A percentile compares a stretch with the other conserved stretches of the same genome.
Evolutionary conservation across 2,797 vertebrate genomes (phyloP).

Genomic region (Thamnophis elegans): DNA sequence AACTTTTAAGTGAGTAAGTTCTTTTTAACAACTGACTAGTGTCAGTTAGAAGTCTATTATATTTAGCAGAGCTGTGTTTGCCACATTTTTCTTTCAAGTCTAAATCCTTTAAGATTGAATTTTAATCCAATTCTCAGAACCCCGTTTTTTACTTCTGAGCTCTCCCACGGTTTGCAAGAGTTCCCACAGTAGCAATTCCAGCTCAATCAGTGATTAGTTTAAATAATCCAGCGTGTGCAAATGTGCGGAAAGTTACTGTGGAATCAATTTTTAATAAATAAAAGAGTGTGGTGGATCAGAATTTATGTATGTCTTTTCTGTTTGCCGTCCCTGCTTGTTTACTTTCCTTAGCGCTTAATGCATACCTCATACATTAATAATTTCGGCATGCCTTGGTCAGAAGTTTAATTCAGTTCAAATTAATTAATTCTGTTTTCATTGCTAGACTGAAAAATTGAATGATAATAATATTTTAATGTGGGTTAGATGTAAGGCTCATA

Average conservation of each 20-base stretch:
- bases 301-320: not conserved
- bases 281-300: not conserved
- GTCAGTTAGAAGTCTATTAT: conserved; percentile 1
- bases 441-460: not conserved
- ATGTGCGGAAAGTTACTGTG: not conserved
- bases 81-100: not conserved
- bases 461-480: not conserved
- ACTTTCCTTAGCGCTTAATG: not conserved
- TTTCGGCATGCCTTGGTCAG: not conserved
- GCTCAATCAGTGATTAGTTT: not conserved
- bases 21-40: not conserved
- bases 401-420: not conserved
- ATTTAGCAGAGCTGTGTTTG: not conserved
- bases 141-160: conserved; percentile 1
- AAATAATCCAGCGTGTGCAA: not conserved
- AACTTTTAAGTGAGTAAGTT: conserved; percentile 1
- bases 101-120: conserved; percentile 17
- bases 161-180: not conserved
- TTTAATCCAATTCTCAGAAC: not conserved
- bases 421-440: not conserved
- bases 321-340: not conserved
- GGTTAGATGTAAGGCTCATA: not conserved
- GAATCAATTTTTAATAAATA: not conserved
- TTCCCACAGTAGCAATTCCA: not conserved
- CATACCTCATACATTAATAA: not conserved